Percentiles rank a stretch among this genome's conserved stretches.
Evolutionary conservation across 2,888 invertebrate genomes (phyloP).

Genomic region (Pheosia gnoma): DNA sequence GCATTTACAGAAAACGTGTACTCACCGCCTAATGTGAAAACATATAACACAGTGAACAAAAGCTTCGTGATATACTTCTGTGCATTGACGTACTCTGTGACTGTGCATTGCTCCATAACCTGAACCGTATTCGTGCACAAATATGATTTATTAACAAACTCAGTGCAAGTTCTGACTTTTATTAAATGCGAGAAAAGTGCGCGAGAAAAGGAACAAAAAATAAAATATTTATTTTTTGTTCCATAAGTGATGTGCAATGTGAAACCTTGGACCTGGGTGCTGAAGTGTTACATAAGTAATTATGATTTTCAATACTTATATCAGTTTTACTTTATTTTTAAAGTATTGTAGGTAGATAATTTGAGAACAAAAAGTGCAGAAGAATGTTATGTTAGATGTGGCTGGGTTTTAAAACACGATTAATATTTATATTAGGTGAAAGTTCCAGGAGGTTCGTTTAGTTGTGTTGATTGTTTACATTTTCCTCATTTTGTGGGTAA

Average conservation of each 20-base stretch:
- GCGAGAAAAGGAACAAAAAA: slow-evolving; percentile 10
- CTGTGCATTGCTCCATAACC: slow-evolving; percentile 47
- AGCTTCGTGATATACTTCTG: slow-evolving; percentile 44
- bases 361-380: not conserved
- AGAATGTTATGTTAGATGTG: not conserved
- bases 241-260: not conserved
- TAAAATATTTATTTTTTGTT: not conserved
- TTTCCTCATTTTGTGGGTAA: not conserved
- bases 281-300: not conserved
- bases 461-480: not conserved
- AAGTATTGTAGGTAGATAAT: not conserved
- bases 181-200: slow-evolving; percentile 19
- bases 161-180: slow-evolving; percentile 30
- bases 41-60: slow-evolving; percentile 44
- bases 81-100: slow-evolving; percentile 49
- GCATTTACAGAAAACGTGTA: slow-evolving; percentile 44
- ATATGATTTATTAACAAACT: slow-evolving; percentile 25
- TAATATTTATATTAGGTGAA: not conserved
- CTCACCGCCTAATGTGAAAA: slow-evolving; percentile 47
- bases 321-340: too few species aligned
- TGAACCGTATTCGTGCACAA: slow-evolving; percentile 36
- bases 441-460: not conserved
- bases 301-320: too few species aligned
- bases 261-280: not conserved
- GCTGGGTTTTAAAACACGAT: slow-evolving; percentile 1